Conservation (phyloP, 1,140 invertebrate species). For the Lerema accius region DNA sequence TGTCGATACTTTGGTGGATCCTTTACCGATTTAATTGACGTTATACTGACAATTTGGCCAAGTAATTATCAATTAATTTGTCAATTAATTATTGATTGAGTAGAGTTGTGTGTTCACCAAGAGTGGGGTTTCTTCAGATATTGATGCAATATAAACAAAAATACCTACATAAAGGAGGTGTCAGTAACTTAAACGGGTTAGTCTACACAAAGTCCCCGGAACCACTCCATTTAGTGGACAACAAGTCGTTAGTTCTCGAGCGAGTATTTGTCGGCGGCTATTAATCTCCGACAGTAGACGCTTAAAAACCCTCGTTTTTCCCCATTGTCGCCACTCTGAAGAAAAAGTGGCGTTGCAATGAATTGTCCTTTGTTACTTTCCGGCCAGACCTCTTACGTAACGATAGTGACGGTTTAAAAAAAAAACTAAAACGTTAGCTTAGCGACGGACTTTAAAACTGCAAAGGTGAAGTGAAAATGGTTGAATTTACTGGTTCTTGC, state of each 20-base stretch:
- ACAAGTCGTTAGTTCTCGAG: slow-evolving; percentile 13
- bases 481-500: no score
- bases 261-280: slow-evolving; percentile 20
- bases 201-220: background rate
- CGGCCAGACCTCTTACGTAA: background rate
- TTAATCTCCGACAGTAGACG: slow-evolving; percentile 16
- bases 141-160: no score
- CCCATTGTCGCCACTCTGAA: slow-evolving; percentile 11
- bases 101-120: no score
- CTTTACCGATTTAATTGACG: no score
- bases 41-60: no score
- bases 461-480: no score
- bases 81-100: no score
- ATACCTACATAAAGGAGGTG: no score
- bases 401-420: background rate
- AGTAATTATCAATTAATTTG: no score
- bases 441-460: no score
- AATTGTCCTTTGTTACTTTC: slow-evolving; percentile 16
- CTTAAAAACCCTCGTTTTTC: slow-evolving; percentile 18
- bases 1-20: no score
- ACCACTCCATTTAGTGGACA: slow-evolving; percentile 17
- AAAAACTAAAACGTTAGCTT: background rate
- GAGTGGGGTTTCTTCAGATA: no score
- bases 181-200: background rate
- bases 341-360: slow-evolving; percentile 20